These are phyloP conservation scores for Adelosebastes latens DNA, from an alignment of 2,797 vertebrate species.

Conservation along the genomic window DNA sequence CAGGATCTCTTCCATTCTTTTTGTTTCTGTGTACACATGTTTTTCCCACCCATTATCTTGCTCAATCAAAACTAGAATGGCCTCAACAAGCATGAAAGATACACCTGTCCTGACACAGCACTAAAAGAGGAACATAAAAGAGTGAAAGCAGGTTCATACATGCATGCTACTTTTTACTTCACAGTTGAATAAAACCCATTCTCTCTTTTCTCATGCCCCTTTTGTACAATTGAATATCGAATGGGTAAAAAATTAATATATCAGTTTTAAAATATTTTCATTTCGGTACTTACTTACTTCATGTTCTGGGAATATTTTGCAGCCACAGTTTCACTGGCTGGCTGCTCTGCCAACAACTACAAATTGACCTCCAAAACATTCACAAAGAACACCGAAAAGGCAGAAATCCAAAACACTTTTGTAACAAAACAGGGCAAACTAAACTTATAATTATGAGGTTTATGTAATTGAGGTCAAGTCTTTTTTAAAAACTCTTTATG, in stretches of 20 bases:
- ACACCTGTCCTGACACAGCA: neutral
- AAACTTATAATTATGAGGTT: conserved; percentile 27
- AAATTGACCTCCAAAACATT: conserved; percentile 20
- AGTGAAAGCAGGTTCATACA: neutral
- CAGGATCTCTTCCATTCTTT: neutral
- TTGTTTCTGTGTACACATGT: neutral
- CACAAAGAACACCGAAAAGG: neutral
- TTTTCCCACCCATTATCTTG: neutral
- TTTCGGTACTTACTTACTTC: neutral
- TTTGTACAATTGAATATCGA: neutral
- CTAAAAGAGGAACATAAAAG: neutral
- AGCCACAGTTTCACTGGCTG: neutral
- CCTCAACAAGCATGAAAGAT: neutral
- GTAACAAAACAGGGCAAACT: conserved; percentile 13
- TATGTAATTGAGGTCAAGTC: conserved; percentile 11
- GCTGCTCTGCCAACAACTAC: conserved; percentile 12
- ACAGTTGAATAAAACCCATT: neutral
- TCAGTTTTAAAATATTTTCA: neutral
- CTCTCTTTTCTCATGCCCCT: neutral
- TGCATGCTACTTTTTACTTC: neutral
- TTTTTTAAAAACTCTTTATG: neutral
- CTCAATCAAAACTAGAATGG: neutral
- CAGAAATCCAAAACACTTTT: neutral
- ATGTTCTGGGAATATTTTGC: neutral
- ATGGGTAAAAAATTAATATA: neutral